phyloP scores from a whole-genome alignment of 2,113 vertebrate species.

The Prolemur simus region DNA sequence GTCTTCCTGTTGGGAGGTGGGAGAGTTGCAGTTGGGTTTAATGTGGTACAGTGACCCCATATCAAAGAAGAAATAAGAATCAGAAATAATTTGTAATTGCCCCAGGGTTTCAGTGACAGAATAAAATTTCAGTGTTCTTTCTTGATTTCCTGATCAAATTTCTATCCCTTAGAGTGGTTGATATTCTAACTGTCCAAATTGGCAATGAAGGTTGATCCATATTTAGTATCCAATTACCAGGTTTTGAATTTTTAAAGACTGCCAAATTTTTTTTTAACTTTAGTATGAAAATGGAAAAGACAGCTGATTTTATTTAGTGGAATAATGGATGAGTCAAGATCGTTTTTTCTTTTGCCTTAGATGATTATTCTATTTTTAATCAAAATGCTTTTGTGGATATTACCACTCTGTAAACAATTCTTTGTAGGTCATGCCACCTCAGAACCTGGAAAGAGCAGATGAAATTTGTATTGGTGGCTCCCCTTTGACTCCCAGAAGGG shows the following conservation, averaged over 20 bases:
- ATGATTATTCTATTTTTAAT: neutral
- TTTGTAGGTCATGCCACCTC: constrained; percentile 93
- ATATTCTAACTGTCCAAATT: neutral
- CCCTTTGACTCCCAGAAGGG: constrained; percentile 81
- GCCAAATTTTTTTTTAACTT: neutral
- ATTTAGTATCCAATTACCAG: neutral
- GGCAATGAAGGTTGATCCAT: neutral
- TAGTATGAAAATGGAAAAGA: constrained; percentile 7
- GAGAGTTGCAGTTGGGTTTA: neutral
- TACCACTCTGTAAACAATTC: constrained; percentile 16
- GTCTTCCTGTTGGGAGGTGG: neutral
- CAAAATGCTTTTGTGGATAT: neutral
- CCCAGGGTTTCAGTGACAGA: neutral
- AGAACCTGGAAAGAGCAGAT: constrained; percentile 88
- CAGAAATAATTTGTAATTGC: neutral
- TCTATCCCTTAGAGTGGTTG: neutral
- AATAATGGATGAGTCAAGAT: neutral
- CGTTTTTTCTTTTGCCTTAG: constrained; percentile 24
- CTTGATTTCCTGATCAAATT: neutral
- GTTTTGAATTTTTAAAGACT: constrained; percentile 34
- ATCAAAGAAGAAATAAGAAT: neutral
- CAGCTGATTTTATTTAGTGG: neutral
- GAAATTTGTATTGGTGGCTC: constrained; percentile 75
- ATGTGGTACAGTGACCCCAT: neutral
- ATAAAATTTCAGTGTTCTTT: neutral